Evolutionary conservation across 2,888 invertebrate species (phyloP).

Genomic region (Ochropleura leucogaster): DNA sequence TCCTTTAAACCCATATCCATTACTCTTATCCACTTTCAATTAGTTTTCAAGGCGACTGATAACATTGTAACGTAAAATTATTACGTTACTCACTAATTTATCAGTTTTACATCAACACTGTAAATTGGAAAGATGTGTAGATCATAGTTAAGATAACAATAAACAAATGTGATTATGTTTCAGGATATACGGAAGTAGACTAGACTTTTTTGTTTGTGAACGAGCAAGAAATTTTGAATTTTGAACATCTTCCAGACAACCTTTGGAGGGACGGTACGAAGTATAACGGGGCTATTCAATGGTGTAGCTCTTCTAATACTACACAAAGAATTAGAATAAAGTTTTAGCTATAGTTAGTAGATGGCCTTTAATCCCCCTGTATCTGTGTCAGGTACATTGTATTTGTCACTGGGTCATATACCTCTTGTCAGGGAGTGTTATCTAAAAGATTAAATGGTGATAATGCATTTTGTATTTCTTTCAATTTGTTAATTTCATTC

Average conservation of each 20-base stretch:
- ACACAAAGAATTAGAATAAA: too few species aligned
- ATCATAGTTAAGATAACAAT: slow-evolving; percentile 35
- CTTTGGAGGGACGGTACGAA: too few species aligned
- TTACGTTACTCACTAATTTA: slow-evolving; percentile 44
- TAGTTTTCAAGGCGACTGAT: slow-evolving; percentile 75
- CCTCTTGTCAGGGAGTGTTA: neutral
- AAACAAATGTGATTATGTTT: slow-evolving; percentile 12
- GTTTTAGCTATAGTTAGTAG: too few species aligned
- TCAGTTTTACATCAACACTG: slow-evolving; percentile 51
- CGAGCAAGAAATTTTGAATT: neutral
- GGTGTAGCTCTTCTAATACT: too few species aligned
- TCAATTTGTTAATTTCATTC: neutral
- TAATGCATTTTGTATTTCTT: neutral
- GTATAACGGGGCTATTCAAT: too few species aligned
- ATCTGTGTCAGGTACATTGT: neutral
- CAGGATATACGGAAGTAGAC: neutral
- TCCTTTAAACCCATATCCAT: slow-evolving; percentile 44
- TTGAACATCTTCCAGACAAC: neutral
- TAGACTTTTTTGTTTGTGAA: neutral
- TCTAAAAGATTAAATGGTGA: neutral
- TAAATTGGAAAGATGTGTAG: slow-evolving; percentile 62
- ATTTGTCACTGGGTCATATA: neutral
- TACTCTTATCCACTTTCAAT: slow-evolving; percentile 77
- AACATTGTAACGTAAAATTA: slow-evolving; percentile 54
- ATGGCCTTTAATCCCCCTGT: too few species aligned